Conservation (phyloP, 2,797 vertebrate species). For the Thalassophryne amazonica region DNA sequence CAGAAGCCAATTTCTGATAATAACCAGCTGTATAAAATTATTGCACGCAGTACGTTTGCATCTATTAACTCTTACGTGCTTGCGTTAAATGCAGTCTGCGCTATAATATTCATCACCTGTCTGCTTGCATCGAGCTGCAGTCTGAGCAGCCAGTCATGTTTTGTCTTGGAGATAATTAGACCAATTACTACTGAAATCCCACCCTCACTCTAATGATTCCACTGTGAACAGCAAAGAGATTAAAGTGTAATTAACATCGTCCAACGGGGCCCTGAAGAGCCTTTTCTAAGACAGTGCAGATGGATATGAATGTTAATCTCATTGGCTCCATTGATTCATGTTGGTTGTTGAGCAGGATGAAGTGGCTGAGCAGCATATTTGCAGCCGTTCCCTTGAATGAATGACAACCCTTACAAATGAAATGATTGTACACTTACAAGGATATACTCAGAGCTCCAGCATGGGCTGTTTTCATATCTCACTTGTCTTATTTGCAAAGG, state of each 20-base stretch:
- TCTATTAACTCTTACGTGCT: no score
- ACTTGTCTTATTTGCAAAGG: background rate
- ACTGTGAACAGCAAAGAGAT: conserved; percentile 66
- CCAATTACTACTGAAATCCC: conserved; percentile 53
- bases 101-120: background rate
- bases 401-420: no score
- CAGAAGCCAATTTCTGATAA: no score
- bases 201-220: conserved; percentile 32
- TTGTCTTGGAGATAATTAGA: conserved; percentile 63
- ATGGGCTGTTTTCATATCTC: background rate
- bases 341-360: conserved; percentile 54
- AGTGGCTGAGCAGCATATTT: conserved; percentile 51
- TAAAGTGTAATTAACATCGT: conserved; percentile 68
- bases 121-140: conserved; percentile 3
- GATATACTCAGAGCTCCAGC: background rate
- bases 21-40: background rate
- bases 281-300: conserved; percentile 65
- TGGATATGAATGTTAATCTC: conserved; percentile 68
- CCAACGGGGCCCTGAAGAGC: conserved; percentile 59
- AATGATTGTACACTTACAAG: background rate
- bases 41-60: background rate
- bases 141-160: conserved; percentile 30
- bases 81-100: background rate
- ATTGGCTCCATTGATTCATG: conserved; percentile 66
- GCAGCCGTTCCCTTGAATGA: no score